Conservation (phyloP, 2,113 vertebrate species). For the Entomyzon cyanotis region DNA sequence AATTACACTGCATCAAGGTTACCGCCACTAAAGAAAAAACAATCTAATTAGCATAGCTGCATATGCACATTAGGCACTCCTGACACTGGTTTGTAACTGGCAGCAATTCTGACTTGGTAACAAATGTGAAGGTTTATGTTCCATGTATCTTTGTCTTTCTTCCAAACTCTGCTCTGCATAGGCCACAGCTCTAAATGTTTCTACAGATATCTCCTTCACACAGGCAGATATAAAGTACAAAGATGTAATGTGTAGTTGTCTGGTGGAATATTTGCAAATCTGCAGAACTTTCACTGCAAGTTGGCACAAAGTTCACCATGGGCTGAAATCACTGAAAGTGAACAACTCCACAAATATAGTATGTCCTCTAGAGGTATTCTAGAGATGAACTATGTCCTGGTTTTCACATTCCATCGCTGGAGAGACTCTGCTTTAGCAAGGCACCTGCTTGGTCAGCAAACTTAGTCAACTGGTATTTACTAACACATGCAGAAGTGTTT, state of each 20-base stretch:
- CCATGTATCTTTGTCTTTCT: background rate
- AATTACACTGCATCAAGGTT: slow-evolving; percentile 22
- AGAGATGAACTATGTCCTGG: background rate
- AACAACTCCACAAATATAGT: background rate
- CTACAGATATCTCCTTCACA: background rate
- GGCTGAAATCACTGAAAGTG: background rate
- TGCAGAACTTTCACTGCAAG: background rate
- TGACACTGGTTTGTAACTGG: slow-evolving; percentile 7
- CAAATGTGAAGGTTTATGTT: background rate
- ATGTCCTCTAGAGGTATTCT: background rate
- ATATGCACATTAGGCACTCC: slow-evolving; percentile 42
- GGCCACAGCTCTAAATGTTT: background rate
- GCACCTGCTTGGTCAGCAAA: background rate
- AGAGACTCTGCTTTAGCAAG: background rate
- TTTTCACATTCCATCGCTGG: background rate
- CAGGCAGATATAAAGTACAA: background rate
- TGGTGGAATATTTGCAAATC: background rate
- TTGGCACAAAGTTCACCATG: background rate
- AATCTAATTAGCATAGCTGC: slow-evolving; percentile 30
- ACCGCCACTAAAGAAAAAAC: slow-evolving; percentile 50
- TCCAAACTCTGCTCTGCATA: background rate
- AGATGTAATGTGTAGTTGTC: background rate
- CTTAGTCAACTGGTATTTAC: background rate
- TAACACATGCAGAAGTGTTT: background rate
- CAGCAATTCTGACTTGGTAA: slow-evolving; percentile 16